phyloP scores from a whole-genome alignment of 2,113 vertebrate genomes.

The Catharus fuscescens region DNA sequence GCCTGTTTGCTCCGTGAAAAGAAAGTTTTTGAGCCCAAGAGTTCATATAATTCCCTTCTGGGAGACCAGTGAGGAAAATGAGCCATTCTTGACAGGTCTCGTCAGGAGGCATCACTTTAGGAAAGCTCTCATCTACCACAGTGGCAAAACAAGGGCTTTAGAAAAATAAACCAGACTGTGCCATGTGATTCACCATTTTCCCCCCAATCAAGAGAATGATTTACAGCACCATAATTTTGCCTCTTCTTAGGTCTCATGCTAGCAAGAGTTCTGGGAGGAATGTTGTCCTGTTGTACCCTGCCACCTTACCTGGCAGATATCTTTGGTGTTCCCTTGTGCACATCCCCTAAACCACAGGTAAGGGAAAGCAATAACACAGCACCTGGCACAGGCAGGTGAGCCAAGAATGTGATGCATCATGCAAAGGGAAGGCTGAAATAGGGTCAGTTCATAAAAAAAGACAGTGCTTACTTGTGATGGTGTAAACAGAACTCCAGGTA shows the following conservation, averaged over 20 bases:
- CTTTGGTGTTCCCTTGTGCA: not conserved
- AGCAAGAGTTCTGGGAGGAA: not conserved
- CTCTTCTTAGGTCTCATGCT: not conserved
- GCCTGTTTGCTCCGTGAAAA: not conserved
- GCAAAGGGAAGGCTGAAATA: not conserved
- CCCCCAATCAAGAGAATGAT: not conserved
- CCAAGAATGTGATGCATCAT: fast-evolving
- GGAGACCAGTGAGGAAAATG: not conserved
- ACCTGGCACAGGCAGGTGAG: not conserved
- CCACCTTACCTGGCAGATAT: fast-evolving
- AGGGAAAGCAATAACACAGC: not conserved
- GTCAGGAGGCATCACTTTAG: not conserved
- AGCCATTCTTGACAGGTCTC: not conserved
- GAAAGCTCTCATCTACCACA: not conserved
- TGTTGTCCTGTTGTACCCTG: fast-evolving
- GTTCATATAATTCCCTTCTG: not conserved
- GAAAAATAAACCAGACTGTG: not conserved
- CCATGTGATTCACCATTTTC: not conserved
- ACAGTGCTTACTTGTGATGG: fast-evolving
- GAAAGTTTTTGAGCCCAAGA: not conserved
- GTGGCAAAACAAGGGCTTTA: not conserved
- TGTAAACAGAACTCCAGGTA: not conserved
- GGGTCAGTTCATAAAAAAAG: not conserved
- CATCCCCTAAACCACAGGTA: no score
- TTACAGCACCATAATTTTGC: not conserved